Base-by-base conservation (phyloP, 2,888 invertebrate genomes). In the Macropis europaea region DNA sequence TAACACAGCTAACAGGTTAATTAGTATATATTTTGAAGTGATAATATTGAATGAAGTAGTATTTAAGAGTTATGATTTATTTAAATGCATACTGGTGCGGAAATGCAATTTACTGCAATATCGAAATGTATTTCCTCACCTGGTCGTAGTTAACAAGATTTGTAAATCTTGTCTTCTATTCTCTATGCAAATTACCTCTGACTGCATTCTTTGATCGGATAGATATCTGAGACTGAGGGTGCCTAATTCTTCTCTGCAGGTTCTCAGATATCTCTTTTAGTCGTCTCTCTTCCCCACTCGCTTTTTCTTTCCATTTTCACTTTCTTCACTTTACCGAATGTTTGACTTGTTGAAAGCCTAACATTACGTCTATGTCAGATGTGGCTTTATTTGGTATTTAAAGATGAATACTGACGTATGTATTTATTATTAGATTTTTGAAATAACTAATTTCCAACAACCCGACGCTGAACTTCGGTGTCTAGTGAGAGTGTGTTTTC, bases 351-450 rank as follows among this genome's bases (percentile, higher is more conserved):
- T 40, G 45, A 66, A 11, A 40, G 43, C 48, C 61, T 57, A 60
- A 77, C 63, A 81, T 71, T 54, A 45, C 61, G 42, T 63, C 54
- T 70, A 71, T 73, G 68, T 73, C 73, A 70, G 52, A 57, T 60
- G 40, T 38, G 73, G 73, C 53, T 78, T 76, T 76, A 74, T 82
- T 78, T 73, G 72, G 66, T 63, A 59, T 74, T 80, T 79, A 77
- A 69, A 61, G 62, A 66, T 63, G 62, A n/a, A n/a, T n/a, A n/a
- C n/a, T n/a, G n/a, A n/a, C n/a, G n/a, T n/a, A 86, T 82, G 84
- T 86, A 81, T 82, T 83, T 86, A 85, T 85, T 82, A 86, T 85
- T 83, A 81, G 82, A 86, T 83, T 82, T 86, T 74, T 71, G 62
- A 67, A 81, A 81, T 81, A 68, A 47, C 17, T 40, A 38, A 19